Conservation (phyloP, 2,888 invertebrate species). For the Conus canariensis region DNA sequence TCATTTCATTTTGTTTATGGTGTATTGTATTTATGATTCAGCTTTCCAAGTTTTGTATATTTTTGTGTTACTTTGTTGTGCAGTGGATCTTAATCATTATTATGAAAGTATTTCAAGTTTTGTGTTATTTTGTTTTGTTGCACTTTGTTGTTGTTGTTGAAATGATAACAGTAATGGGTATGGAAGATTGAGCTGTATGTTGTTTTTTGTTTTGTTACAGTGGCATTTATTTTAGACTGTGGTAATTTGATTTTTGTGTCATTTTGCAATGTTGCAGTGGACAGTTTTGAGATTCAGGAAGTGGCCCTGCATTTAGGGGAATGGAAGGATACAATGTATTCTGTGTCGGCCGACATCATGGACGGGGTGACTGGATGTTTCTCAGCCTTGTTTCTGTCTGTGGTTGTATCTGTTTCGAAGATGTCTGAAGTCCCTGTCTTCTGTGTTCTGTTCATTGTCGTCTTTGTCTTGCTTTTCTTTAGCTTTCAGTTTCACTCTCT, state of each 20-base stretch:
- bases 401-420: not conserved
- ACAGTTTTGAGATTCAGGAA: constrained; percentile 88
- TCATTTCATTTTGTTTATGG: too few relatives aligned
- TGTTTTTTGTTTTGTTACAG: not conserved
- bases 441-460: not conserved
- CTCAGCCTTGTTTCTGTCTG: not conserved
- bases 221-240: not conserved
- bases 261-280: constrained; percentile 54
- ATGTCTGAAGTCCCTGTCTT: too few relatives aligned
- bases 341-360: constrained; percentile 95
- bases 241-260: not conserved
- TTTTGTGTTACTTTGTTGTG: too few relatives aligned
- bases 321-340: constrained; percentile 90
- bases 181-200: too few relatives aligned
- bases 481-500: too few relatives aligned
- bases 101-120: too few relatives aligned
- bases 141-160: too few relatives aligned
- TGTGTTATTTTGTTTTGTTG: too few relatives aligned
- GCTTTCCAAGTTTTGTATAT: too few relatives aligned
- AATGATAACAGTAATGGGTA: too few relatives aligned
- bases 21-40: too few relatives aligned
- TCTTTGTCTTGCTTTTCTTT: not conserved
- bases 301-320: constrained; percentile 93
- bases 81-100: too few relatives aligned
- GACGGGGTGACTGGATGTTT: constrained; percentile 88